Percentiles rank a stretch among this genome's conserved stretches.
These are phyloP conservation scores for Lophotriccus pileatus DNA, from an alignment of 2,797 vertebrate genomes.

Conservation along the genomic window DNA sequence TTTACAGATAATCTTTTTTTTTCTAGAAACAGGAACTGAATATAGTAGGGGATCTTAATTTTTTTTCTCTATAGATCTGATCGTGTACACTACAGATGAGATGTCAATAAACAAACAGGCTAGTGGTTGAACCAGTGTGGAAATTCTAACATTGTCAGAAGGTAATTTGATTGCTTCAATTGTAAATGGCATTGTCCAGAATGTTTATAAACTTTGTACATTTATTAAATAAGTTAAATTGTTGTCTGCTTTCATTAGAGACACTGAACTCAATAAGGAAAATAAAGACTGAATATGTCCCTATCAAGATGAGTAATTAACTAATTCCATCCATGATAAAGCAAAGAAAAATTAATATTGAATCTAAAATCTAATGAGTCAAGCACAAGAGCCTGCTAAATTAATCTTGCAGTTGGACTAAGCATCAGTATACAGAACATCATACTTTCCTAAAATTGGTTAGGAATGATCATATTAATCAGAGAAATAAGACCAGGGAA, in stretches of 20 bases:
- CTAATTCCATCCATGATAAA: background rate
- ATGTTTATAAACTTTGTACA: background rate
- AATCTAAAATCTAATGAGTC: background rate
- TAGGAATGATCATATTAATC: background rate
- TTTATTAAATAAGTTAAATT: background rate
- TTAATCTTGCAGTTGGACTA: background rate
- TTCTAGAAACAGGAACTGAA: background rate
- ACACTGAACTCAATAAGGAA: background rate
- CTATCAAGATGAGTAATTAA: background rate
- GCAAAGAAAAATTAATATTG: background rate
- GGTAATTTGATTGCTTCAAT: background rate
- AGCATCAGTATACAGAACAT: background rate
- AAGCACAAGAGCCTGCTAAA: background rate
- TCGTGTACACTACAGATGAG: background rate
- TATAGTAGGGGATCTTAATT: accelerated
- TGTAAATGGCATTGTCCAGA: background rate
- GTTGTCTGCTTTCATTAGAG: background rate
- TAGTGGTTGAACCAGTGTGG: background rate
- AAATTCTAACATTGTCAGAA: background rate
- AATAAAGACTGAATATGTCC: background rate
- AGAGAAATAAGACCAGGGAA: background rate
- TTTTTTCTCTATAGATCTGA: background rate
- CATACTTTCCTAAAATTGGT: background rate
- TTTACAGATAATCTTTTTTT: background rate
- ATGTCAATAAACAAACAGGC: background rate